phyloP scores from a whole-genome alignment of 2,113 vertebrate species.

The Lagopus muta region DNA sequence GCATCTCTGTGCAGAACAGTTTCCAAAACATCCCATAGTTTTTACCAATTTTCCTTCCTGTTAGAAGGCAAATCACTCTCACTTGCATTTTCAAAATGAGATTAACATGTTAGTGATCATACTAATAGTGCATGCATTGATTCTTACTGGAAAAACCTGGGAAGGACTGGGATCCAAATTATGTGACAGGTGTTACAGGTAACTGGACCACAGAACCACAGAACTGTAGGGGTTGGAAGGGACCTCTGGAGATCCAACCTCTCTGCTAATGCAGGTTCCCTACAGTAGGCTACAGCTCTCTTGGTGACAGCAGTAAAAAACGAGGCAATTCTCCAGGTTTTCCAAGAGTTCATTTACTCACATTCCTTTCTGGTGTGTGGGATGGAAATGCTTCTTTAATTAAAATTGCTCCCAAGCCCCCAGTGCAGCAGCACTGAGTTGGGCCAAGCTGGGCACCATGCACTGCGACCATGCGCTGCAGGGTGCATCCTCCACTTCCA shows the following conservation, averaged over 20 bases:
- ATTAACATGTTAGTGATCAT: neutral
- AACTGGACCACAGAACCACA: neutral
- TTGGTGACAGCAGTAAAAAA: neutral
- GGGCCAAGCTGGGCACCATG: neutral
- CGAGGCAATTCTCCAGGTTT: neutral
- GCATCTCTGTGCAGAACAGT: neutral
- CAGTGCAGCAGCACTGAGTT: neutral
- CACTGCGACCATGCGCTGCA: accelerated
- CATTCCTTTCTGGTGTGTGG: neutral
- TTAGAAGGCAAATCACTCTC: neutral
- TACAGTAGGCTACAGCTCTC: neutral
- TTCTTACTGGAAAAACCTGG: neutral
- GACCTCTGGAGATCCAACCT: too few species aligned
- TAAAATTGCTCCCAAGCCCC: neutral
- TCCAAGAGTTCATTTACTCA: neutral
- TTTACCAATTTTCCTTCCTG: neutral
- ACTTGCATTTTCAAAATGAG: neutral
- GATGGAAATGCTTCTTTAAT: constrained; percentile 3
- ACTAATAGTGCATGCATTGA: neutral
- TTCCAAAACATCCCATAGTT: neutral
- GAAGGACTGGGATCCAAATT: neutral
- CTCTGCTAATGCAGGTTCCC: too few species aligned
- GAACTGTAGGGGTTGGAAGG: too few species aligned
- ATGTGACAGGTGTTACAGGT: accelerated
- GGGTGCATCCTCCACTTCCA: neutral